Conservation (phyloP, 2,797 vertebrate genomes). For the Antrozous pallidus region DNA sequence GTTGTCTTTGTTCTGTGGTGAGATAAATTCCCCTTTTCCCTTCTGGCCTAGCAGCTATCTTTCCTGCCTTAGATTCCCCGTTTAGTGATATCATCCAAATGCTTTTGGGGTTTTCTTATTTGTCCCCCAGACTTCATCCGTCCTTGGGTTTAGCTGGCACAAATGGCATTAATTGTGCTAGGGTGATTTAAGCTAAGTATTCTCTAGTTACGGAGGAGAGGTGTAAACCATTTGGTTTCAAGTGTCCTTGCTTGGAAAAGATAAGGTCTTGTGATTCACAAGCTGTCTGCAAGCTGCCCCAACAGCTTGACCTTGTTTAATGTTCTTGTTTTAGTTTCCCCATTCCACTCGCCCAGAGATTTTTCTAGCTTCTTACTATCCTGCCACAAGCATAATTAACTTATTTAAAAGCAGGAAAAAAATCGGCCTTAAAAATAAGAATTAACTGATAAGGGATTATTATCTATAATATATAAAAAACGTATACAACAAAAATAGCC, state of each 20-base stretch:
- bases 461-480: neutral
- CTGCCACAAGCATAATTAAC: neutral
- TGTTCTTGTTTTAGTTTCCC: neutral
- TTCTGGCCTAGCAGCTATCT: neutral
- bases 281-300: neutral
- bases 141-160: neutral
- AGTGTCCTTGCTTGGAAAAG: neutral
- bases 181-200: neutral
- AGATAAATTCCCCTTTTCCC: neutral
- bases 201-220: neutral
- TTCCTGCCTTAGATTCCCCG: neutral
- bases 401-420: slow-evolving; percentile 23
- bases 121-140: neutral
- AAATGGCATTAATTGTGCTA: neutral
- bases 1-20: neutral
- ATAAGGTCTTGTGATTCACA: neutral
- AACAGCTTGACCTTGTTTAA: neutral
- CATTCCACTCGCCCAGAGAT: neutral
- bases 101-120: neutral
- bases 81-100: neutral
- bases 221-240: neutral
- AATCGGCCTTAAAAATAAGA: neutral
- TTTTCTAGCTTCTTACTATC: neutral
- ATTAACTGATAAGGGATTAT: neutral
- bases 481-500: neutral